phyloP scores from a whole-genome alignment of 2,888 invertebrate species.

The Drosophila percnosoma region DNA sequence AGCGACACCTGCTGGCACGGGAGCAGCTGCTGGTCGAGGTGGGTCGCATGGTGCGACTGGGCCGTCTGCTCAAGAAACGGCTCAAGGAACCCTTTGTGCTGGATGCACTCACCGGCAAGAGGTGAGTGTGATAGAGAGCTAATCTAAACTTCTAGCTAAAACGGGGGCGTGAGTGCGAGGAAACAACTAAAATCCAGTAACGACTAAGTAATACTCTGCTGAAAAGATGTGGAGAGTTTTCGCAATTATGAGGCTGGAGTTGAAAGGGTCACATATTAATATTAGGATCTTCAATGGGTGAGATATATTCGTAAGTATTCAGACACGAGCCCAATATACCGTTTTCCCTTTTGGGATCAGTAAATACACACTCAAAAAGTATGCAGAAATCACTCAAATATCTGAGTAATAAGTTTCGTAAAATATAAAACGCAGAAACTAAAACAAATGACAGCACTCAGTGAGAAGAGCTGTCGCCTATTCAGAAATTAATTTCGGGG shows the following conservation, averaged over 20 bases:
- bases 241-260: background rate
- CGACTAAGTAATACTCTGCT: background rate
- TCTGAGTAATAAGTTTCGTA: conserved; percentile 12
- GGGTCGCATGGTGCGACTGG: conserved; percentile 89
- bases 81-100: conserved; percentile 87
- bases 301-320: background rate
- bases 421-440: conserved; percentile 40
- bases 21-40: conserved; percentile 89
- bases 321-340: background rate
- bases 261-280: background rate
- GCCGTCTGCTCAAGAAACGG: conserved; percentile 88
- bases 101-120: conserved; percentile 82
- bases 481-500: conserved; percentile 11
- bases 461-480: conserved; percentile 34
- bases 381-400: conserved; percentile 24
- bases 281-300: background rate
- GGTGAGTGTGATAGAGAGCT: conserved; percentile 64
- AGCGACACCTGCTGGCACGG: conserved; percentile 87
- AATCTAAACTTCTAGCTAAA: background rate
- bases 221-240: background rate
- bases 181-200: background rate
- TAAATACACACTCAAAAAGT: conserved; percentile 14
- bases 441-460: conserved; percentile 40
- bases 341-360: background rate
- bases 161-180: conserved; percentile 13